These are phyloP conservation scores for Denticeps clupeoides DNA, from an alignment of 2,797 vertebrate species.

Conservation along the genomic window DNA sequence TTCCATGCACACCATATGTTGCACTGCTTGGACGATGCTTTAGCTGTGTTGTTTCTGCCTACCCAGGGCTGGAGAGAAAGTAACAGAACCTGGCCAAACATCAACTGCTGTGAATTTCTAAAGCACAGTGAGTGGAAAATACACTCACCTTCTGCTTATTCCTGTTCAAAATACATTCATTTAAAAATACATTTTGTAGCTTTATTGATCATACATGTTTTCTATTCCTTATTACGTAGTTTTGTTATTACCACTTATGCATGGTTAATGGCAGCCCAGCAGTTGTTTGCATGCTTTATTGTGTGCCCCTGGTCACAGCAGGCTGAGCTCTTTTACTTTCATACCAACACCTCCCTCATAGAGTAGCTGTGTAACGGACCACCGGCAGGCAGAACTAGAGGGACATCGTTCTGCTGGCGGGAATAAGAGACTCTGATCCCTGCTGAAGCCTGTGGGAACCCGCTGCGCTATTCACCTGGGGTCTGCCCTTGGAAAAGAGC, in stretches of 20 bases:
- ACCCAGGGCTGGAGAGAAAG: not conserved
- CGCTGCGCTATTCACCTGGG: constrained; percentile 15
- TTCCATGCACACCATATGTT: not conserved
- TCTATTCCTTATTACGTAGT: no score
- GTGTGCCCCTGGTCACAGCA: no score
- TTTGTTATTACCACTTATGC: no score
- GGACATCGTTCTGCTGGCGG: constrained; percentile 25
- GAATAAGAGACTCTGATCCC: constrained; percentile 22
- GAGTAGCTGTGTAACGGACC: no score
- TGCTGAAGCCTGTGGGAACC: constrained; percentile 18
- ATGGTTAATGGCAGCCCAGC: no score
- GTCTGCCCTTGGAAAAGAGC: constrained; percentile 15
- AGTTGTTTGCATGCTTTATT: no score
- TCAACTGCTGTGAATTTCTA: no score
- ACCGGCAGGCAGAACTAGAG: constrained; percentile 11
- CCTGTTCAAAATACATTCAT: no score
- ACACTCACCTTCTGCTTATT: not conserved
- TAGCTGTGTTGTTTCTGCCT: not conserved
- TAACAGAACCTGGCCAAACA: not conserved
- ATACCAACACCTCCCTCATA: no score
- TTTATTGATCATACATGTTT: no score
- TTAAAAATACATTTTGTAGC: no score
- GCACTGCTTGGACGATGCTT: not conserved
- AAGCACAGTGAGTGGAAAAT: not conserved
- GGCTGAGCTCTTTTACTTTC: no score